phyloP scores from a whole-genome alignment of 2,797 vertebrate genomes.

The Stomatorhinus walkeri region DNA sequence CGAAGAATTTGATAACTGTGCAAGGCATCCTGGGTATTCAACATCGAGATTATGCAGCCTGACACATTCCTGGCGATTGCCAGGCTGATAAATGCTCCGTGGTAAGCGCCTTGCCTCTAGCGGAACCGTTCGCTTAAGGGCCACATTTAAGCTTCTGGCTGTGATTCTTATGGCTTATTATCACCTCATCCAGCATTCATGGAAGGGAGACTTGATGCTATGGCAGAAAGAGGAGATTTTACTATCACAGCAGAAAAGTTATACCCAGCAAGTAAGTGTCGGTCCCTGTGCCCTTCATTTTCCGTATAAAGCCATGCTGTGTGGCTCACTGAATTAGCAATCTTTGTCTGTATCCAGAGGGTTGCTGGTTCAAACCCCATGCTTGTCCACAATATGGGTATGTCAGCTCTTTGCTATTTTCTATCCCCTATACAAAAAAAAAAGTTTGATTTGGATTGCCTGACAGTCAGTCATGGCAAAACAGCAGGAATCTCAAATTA shows the following conservation, averaged over 20 bases:
- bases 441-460: background rate
- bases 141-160: background rate
- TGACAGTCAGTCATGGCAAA: background rate
- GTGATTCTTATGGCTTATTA: background rate
- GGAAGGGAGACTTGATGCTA: background rate
- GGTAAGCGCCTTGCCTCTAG: background rate
- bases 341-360: background rate
- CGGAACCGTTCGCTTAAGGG: background rate
- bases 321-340: background rate
- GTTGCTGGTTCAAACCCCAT: background rate
- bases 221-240: background rate
- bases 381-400: background rate
- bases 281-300: background rate
- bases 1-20: background rate
- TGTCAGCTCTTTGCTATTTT: background rate
- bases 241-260: background rate
- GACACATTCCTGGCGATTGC: background rate
- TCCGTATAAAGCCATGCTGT: background rate
- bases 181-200: slow-evolving; percentile 1
- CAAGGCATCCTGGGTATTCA: background rate
- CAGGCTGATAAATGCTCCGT: background rate
- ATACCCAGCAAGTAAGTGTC: background rate
- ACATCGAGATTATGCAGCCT: background rate
- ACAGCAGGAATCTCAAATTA: background rate
- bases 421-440: background rate